phyloP scores from a whole-genome alignment of 1,140 invertebrate genomes.

The Phocides pigmalion region DNA sequence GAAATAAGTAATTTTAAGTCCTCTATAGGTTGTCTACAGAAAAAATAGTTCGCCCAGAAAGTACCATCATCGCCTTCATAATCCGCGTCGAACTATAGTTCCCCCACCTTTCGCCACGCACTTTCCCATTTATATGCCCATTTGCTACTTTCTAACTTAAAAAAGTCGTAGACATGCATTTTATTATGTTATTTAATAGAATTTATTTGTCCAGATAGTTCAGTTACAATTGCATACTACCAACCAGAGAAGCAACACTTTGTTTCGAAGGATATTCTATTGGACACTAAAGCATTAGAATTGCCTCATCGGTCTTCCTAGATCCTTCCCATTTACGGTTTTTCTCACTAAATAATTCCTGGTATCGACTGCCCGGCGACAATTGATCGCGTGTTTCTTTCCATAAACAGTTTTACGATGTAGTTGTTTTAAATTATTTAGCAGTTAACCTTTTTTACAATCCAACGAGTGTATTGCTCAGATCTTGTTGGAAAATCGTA shows the following conservation, averaged over 20 bases:
- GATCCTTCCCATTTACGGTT: conserved; percentile 16
- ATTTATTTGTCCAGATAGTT: no score
- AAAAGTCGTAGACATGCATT: no score
- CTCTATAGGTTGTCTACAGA: no score
- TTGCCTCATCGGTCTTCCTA: conserved; percentile 25
- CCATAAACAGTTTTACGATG: conserved; percentile 11
- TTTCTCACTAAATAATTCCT: conserved; percentile 26
- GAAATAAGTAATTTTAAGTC: no score
- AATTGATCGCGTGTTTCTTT: conserved; percentile 14
- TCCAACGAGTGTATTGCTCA: no score
- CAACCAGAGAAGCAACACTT: neutral
- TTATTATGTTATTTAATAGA: no score
- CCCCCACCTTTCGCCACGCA: no score
- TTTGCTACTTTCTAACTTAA: no score
- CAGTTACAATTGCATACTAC: neutral
- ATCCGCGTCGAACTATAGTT: no score
- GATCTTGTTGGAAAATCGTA: neutral
- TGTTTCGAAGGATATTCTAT: conserved; percentile 1
- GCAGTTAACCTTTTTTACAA: conserved; percentile 4
- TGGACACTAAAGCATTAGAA: conserved; percentile 11
- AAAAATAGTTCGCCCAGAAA: no score
- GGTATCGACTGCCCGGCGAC: conserved; percentile 3
- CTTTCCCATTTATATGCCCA: no score
- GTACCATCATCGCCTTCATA: no score
- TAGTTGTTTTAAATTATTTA: conserved; percentile 10